Evolutionary conservation across 2,797 vertebrate species (phyloP), one percentile per base, ranked within the genome.

Genomic region (Myotis myotis): DNA sequence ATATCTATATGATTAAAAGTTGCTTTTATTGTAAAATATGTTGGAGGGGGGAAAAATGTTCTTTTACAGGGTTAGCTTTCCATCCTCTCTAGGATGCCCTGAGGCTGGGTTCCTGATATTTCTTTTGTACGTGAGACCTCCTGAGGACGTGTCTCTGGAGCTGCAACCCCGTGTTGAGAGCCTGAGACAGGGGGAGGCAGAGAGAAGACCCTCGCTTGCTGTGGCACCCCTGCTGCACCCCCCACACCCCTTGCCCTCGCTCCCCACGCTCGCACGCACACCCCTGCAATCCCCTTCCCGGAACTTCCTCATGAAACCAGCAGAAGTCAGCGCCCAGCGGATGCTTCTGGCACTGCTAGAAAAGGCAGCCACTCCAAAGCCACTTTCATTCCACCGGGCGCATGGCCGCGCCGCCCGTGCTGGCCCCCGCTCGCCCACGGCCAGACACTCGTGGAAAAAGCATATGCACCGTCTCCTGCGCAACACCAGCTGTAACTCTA

Each of bases 401-500:
- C 94, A 90, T 76, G 97, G 98, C 97, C 97, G 92, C 97, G 97
- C 98, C 98, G 96, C 97, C 97, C 94, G 98, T 98, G 93, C 97
- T 91, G 98, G 97, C 98, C 97, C 98, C 97, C 66, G 96, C 94
- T 96, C 88, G 94, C 96, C 98, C 95, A 96, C 97, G 79, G 93
- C 97, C 97, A 96, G 97, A 98, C 97, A 97, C 98, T 98, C 98
- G 96, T 97, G 97, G 98, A 98, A 98, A 98, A 98, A 97, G 96
- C 98, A 98, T 98, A 98, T 98, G 98, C 99, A 98, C 98, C 96
- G 98, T 98, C 98, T 98, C 98, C 98, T 98, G 98, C 98, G 97
- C 98, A 98, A 99, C 98, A 98, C 98, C 98, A 98, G 98, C 99
- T 98, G 98, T 98, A 98, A 98, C 98, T 98, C 98, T 98, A 98